Evolutionary conservation across 2,113 vertebrate genomes (phyloP).

Genomic region (Spea bombifrons): DNA sequence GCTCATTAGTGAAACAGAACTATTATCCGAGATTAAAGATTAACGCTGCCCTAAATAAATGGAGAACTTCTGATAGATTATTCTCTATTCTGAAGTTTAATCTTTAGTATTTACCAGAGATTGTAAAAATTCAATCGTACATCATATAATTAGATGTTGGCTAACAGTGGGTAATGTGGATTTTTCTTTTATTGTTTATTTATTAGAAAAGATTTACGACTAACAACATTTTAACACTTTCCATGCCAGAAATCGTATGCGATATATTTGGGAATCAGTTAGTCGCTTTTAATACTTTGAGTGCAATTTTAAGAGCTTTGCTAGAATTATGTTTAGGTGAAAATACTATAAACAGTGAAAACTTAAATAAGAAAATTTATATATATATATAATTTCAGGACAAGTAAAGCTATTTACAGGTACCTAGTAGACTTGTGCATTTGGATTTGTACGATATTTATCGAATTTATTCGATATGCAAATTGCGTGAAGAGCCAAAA

Average conservation of each 20-base stretch:
- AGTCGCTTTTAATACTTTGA: too few species aligned
- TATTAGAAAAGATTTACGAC: neutral
- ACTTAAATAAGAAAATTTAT: too few species aligned
- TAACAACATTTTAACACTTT: neutral
- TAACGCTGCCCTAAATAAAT: conserved; percentile 34
- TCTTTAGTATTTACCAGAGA: conserved; percentile 38
- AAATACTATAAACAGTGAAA: too few species aligned
- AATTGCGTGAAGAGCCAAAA: too few species aligned
- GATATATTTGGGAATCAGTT: too few species aligned
- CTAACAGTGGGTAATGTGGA: neutral
- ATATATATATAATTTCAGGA: too few species aligned
- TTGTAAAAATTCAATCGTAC: conserved; percentile 18
- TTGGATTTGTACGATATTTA: too few species aligned
- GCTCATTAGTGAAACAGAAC: conserved; percentile 32
- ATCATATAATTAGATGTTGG: conserved; percentile 24
- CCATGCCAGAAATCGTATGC: neutral
- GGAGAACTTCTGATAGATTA: conserved; percentile 42
- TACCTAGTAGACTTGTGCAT: too few species aligned
- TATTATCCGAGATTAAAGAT: conserved; percentile 40
- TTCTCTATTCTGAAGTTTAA: conserved; percentile 40
- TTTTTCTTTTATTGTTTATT: conserved; percentile 5
- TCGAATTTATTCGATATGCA: too few species aligned
- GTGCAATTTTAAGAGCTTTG: too few species aligned
- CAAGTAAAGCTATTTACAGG: too few species aligned
- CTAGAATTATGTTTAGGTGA: too few species aligned